Evolutionary conservation across 1,140 invertebrate species (phyloP).

Genomic region (Cydia splendana): DNA sequence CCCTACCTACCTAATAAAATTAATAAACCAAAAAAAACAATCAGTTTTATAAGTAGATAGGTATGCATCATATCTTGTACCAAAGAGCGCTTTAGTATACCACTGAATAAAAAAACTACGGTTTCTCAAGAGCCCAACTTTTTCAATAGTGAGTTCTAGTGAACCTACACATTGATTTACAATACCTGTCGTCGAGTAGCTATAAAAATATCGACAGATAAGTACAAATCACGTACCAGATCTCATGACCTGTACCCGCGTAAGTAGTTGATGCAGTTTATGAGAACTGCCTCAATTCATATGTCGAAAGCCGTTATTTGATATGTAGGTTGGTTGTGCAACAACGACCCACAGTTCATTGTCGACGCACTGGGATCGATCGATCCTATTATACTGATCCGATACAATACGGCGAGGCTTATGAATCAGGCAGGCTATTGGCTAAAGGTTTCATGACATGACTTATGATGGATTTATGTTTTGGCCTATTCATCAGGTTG

Average conservation of each 20-base stretch:
- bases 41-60: too few species aligned
- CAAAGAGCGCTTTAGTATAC: too few species aligned
- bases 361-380: conserved; percentile 62
- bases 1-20: too few species aligned
- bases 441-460: conserved; percentile 18
- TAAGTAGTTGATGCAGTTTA: conserved; percentile 17
- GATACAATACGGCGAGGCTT: conserved; percentile 38
- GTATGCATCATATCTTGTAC: too few species aligned
- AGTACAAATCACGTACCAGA: neutral
- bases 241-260: neutral
- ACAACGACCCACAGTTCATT: conserved; percentile 66
- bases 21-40: too few species aligned
- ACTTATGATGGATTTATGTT: conserved; percentile 28
- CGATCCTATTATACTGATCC: conserved; percentile 55
- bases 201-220: neutral
- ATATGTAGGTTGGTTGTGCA: conserved; percentile 57
- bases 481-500: neutral
- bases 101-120: too few species aligned
- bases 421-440: conserved; percentile 26
- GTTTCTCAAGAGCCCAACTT: too few species aligned
- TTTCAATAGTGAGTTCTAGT: too few species aligned
- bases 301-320: conserved; percentile 60
- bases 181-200: neutral
- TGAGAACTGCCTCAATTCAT: conserved; percentile 26
- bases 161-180: neutral